phyloP scores from a whole-genome alignment of 2,888 invertebrate genomes.

The Trichopoda pennipes region DNA sequence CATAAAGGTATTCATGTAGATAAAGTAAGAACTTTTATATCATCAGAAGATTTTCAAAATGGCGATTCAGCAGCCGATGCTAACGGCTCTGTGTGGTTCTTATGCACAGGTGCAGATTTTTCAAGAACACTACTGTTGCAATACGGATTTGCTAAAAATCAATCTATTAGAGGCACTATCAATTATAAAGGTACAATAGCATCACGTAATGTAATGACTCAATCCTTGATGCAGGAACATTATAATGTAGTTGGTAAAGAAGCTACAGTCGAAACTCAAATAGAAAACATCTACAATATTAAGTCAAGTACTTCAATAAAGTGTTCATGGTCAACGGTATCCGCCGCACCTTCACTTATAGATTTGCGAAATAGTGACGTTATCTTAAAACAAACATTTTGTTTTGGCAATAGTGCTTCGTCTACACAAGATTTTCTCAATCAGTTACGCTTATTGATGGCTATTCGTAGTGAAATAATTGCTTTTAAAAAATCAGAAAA shows the following conservation, averaged over 20 bases:
- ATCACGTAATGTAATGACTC: constrained; percentile 71
- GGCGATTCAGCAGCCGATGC: constrained; percentile 40
- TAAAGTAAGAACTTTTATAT: constrained; percentile 75
- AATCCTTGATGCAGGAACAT: constrained; percentile 72
- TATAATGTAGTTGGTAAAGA: constrained; percentile 58
- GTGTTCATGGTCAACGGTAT: constrained; percentile 74
- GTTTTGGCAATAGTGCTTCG: constrained; percentile 72
- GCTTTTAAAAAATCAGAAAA: constrained; percentile 72
- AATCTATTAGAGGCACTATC: constrained; percentile 76
- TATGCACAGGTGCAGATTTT: constrained; percentile 84
- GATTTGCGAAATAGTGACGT: constrained; percentile 77
- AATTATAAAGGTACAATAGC: constrained; percentile 74
- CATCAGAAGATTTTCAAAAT: constrained; percentile 73
- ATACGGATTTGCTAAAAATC: constrained; percentile 73
- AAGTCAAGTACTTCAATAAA: constrained; percentile 75
- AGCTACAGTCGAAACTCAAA: constrained; percentile 70
- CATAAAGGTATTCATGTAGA: constrained; percentile 74
- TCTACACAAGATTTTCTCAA: constrained; percentile 77
- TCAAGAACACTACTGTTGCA: constrained; percentile 80
- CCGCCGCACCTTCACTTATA: constrained; percentile 72
- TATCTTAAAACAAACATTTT: constrained; percentile 75
- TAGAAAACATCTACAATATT: constrained; percentile 77
- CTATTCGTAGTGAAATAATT: constrained; percentile 79
- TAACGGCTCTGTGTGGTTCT: constrained; percentile 82
- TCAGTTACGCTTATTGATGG: constrained; percentile 76